These are phyloP conservation scores for Cyphomyrus plagiostoma DNA, from an alignment of 2,113 vertebrate genomes.

Conservation along the genomic window DNA sequence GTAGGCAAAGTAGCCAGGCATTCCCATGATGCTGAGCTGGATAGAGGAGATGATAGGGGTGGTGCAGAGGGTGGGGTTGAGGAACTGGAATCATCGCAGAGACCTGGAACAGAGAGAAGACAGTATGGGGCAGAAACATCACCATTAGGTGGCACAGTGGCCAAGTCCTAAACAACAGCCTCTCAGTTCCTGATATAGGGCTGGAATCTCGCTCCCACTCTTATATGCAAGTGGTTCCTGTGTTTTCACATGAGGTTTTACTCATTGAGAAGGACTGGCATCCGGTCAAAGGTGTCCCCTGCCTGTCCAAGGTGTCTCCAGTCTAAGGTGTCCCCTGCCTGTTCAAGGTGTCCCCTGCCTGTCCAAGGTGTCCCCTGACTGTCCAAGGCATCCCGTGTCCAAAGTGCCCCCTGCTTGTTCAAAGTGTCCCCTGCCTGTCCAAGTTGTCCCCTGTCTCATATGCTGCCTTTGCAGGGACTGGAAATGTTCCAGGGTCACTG, in stretches of 20 bases:
- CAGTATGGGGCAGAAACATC: slow-evolving; percentile 19
- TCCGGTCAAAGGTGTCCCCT: neutral
- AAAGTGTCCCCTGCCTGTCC: no score
- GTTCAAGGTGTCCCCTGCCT: no score
- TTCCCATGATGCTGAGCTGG: slow-evolving; percentile 76
- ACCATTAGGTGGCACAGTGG: neutral
- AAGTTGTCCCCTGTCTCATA: neutral
- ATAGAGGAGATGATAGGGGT: slow-evolving; percentile 57
- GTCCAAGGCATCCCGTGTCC: no score
- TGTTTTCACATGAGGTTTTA: neutral
- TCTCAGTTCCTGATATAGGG: neutral
- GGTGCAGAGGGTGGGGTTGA: slow-evolving; percentile 66
- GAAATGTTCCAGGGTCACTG: neutral
- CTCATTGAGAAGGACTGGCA: neutral
- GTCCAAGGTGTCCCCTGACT: no score
- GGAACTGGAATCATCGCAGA: slow-evolving; percentile 56
- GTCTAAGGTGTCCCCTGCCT: no score
- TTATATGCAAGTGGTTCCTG: neutral
- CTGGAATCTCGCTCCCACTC: neutral
- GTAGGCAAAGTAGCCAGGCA: slow-evolving; percentile 77
- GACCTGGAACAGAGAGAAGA: slow-evolving; percentile 38
- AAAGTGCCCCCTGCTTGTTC: no score
- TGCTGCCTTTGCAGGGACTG: neutral
- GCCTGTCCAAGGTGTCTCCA: neutral
- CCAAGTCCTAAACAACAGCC: neutral